Base-by-base conservation (phyloP, 2,888 invertebrate genomes). In the Platycheirus albimanus region DNA sequence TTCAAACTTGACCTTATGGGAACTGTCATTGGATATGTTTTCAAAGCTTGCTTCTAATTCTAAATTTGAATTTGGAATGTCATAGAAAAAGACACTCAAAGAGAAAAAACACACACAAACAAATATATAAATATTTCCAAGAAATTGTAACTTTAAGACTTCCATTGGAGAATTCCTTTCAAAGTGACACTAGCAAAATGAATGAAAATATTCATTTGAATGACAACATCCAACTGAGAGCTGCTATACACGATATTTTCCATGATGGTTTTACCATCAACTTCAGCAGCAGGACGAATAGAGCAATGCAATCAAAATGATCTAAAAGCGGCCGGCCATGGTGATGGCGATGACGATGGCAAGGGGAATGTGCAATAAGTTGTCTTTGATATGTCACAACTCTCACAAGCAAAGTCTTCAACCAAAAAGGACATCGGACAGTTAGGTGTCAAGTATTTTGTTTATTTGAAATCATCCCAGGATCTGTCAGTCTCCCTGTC, bases 331-430 rank as follows among this genome's bases (percentile, higher is more conserved):
- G 17, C 33, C 15, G 30, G 17, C 33, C 15, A 28, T 58, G 28
- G n/a, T n/a, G 38, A 49, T 10, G n/a, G 8, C 0, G n/a, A 0
- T 49, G 0, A 15, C 10, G 4, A 51, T 30, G 19, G 66, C n/a
- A 28, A 52, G 15, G 47, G 20, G 61, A 67, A 36, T 79, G 54
- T 79, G 74, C 74, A 69, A 79, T 74, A 74, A 79, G 63, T 63
- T 79, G 61, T 74, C 79, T 79, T 79, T 79, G 79, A 74, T 69
- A 56, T 69, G 79, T 79, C 79, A 79, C 74, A 63, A 69, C 47
- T 61, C 61, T 45, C 61, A 61, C 28, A 61, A 58, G 24, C 41
- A 66, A 67, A 79, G 74, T 69, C 24, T 61, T 49, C 54, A 69
- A 49, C 66, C 58, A 30, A 63, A 74, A 38, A 74, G 79, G 79